Conservation (phyloP, 2,797 vertebrate species). For the Microctenopoma steveboyesi region DNA sequence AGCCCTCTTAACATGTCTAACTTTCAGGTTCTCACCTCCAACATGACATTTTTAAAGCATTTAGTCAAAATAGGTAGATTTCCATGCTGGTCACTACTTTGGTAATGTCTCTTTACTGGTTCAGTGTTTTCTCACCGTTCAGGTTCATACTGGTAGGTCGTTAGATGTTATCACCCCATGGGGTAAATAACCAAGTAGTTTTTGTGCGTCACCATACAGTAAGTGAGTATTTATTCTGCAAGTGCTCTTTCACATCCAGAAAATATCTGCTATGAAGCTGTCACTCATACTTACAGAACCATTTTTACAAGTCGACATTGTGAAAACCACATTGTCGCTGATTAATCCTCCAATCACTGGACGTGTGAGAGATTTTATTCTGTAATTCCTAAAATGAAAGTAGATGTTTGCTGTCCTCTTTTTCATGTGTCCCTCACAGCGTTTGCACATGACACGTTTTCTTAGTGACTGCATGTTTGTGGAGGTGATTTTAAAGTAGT, state of each 20-base stretch:
- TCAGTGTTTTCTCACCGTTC: no score
- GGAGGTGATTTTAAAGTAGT: slow-evolving; percentile 42
- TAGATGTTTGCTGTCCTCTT: slow-evolving; percentile 1
- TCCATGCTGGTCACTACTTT: background rate
- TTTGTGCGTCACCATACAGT: no score
- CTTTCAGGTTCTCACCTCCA: background rate
- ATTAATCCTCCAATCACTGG: background rate
- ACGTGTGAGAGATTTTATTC: background rate
- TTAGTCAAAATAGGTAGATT: background rate
- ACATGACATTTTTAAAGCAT: background rate
- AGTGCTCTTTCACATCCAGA: no score
- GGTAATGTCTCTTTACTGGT: no score
- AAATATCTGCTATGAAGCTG: no score
- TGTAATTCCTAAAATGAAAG: background rate
- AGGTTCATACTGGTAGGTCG: no score
- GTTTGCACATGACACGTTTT: slow-evolving; percentile 27
- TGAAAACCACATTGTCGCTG: background rate
- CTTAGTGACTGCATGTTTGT: slow-evolving; percentile 12
- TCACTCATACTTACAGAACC: no score
- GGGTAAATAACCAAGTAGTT: no score
- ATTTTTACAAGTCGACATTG: no score
- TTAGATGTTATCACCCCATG: no score
- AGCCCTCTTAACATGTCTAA: slow-evolving; percentile 34
- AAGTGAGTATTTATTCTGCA: no score
- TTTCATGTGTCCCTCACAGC: background rate